These are phyloP conservation scores for Hephaestus fuliginosus DNA, from an alignment of 2,797 vertebrate species.

Conservation along the genomic window DNA sequence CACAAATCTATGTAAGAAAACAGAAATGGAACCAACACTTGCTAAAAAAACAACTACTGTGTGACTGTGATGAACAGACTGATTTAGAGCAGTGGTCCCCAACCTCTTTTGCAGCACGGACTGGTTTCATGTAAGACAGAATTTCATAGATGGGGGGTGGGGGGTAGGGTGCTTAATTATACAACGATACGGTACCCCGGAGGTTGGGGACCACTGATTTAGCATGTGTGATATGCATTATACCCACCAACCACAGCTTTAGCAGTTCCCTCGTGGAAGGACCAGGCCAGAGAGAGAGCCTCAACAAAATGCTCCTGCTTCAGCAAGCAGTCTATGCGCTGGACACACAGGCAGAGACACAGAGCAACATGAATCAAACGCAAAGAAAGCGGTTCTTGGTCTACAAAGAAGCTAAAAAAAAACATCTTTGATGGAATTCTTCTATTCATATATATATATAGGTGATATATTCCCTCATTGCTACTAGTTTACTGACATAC, in stretches of 20 bases:
- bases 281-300: slow-evolving; percentile 95
- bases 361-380: background rate
- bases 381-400: background rate
- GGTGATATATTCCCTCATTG: background rate
- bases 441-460: background rate
- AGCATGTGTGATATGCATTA: background rate
- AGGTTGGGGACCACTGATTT: too few relatives aligned
- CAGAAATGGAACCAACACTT: background rate
- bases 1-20: background rate
- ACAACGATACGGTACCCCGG: too few relatives aligned
- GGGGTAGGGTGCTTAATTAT: too few relatives aligned
- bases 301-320: slow-evolving; percentile 94
- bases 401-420: background rate
- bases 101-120: too few relatives aligned
- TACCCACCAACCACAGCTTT: slow-evolving; percentile 95
- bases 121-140: too few relatives aligned
- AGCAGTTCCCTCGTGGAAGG: slow-evolving; percentile 96
- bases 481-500: background rate
- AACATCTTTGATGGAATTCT: background rate
- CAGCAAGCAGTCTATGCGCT: slow-evolving; percentile 94
- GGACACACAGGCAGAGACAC: slow-evolving; percentile 22
- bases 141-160: too few relatives aligned
- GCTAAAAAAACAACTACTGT: background rate
- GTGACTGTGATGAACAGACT: background rate
- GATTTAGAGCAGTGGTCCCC: background rate